These are phyloP conservation scores for Ennomos fuscantarius DNA, from an alignment of 2,888 invertebrate species.

Conservation along the genomic window DNA sequence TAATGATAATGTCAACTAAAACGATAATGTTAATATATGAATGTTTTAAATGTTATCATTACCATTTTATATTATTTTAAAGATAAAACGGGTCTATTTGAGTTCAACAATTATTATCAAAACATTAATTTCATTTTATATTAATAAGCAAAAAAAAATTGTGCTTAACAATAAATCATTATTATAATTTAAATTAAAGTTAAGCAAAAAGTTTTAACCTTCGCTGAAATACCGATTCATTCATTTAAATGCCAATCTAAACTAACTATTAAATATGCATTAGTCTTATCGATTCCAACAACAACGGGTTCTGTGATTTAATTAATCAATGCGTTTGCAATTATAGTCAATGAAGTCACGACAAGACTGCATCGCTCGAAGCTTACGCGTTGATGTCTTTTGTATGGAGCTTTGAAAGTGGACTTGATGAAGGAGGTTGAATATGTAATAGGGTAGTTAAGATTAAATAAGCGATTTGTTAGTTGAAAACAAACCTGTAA, in stretches of 20 bases:
- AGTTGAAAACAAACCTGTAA: too few relatives aligned
- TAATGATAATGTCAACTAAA: too few relatives aligned
- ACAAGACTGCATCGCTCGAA: constrained; percentile 41
- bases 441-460: neutral
- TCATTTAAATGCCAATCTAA: constrained; percentile 10
- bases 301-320: constrained; percentile 30
- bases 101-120: too few relatives aligned
- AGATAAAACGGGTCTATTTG: too few relatives aligned
- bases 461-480: neutral
- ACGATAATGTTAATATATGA: too few relatives aligned
- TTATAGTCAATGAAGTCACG: constrained; percentile 48
- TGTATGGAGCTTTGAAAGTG: constrained; percentile 27
- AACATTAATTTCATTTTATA: neutral
- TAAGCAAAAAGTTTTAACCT: constrained; percentile 9
- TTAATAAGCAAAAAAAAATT: neutral
- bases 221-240: constrained; percentile 9
- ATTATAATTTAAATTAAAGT: constrained; percentile 1
- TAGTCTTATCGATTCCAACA: constrained; percentile 23
- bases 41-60: too few relatives aligned
- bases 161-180: neutral
- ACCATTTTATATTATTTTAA: too few relatives aligned
- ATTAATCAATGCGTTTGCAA: constrained; percentile 30
- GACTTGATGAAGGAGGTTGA: neutral
- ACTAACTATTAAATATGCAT: constrained; percentile 33
- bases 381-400: constrained; percentile 52